phyloP scores from a whole-genome alignment of 2,888 invertebrate species.

The Cantharis lateralis region DNA sequence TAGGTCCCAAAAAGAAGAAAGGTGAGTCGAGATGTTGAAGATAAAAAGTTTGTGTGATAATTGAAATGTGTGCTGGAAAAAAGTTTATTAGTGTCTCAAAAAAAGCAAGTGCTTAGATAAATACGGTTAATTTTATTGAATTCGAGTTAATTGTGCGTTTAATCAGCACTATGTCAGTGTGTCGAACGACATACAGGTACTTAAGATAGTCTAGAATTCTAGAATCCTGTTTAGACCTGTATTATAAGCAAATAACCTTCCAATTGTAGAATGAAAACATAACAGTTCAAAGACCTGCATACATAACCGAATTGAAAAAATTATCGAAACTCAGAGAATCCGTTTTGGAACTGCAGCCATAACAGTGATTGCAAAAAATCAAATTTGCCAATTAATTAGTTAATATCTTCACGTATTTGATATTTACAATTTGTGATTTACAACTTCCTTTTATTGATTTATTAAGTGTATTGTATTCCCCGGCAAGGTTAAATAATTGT shows the following conservation, averaged over 20 bases:
- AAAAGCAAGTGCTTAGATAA: neutral
- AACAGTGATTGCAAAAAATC: neutral
- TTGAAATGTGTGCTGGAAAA: conserved; percentile 9
- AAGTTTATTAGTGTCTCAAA: conserved; percentile 3
- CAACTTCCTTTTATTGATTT: neutral
- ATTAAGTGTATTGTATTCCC: neutral
- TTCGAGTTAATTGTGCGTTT: neutral
- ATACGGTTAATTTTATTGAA: neutral
- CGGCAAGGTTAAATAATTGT: neutral
- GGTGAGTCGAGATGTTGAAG: conserved; percentile 38
- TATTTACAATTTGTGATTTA: neutral
- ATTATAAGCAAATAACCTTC: neutral
- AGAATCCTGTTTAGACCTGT: neutral
- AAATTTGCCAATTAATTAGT: neutral
- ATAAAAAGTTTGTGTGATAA: neutral
- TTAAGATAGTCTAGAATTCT: neutral
- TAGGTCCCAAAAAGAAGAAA: conserved; percentile 42
- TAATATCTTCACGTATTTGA: neutral
- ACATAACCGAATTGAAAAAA: neutral
- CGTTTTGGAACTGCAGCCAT: no score
- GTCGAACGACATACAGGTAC: conserved; percentile 13
- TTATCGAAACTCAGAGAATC: no score
- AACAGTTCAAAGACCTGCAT: conserved; percentile 4
- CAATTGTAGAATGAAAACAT: conserved; percentile 4
- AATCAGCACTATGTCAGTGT: conserved; percentile 26